A percentile compares a stretch with the other conserved stretches of the same genome.
phyloP scores from a whole-genome alignment of 1,140 invertebrate species.

The Thaumetopoea pityocampa region DNA sequence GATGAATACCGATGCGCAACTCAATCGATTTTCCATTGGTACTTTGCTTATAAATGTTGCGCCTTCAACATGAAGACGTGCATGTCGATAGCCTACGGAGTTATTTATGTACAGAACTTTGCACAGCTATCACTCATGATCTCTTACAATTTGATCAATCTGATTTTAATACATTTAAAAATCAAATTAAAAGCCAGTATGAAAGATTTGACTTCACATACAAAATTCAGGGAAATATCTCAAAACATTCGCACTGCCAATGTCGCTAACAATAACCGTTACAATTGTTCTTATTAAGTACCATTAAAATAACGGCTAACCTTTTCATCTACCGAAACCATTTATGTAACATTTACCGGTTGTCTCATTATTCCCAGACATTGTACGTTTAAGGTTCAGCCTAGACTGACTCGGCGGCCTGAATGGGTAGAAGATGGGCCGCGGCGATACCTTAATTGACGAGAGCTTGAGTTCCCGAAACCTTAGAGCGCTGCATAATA shows the following conservation, averaged over 20 bases:
- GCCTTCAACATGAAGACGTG: conserved; percentile 6
- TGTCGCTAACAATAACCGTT: not conserved
- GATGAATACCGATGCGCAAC: conserved; percentile 19
- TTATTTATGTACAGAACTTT: conserved; percentile 13
- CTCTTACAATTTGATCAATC: conserved; percentile 12
- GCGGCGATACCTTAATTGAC: conserved; percentile 70
- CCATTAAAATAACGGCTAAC: conserved; percentile 23
- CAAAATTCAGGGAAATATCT: no score
- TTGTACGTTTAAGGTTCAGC: conserved; percentile 58
- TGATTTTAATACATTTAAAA: conserved; percentile 15
- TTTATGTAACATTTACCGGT: conserved; percentile 40
- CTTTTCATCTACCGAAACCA: conserved; percentile 34
- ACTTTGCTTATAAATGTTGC: conserved; percentile 23
- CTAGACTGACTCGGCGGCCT: conserved; percentile 26
- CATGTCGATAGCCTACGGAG: conserved; percentile 15
- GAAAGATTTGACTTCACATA: no score
- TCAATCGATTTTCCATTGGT: conserved; percentile 28
- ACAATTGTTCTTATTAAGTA: conserved; percentile 15
- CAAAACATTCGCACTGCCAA: no score
- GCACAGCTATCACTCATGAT: conserved; percentile 15
- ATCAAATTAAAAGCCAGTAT: conserved; percentile 5
- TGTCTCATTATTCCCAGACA: conserved; percentile 60
- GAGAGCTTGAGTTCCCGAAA: conserved; percentile 66
- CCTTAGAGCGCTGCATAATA: conserved; percentile 68
- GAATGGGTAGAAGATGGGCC: conserved; percentile 59